Evolutionary conservation across 2,797 vertebrate genomes (phyloP).

Genomic region (Urocyon cinereoargenteus): DNA sequence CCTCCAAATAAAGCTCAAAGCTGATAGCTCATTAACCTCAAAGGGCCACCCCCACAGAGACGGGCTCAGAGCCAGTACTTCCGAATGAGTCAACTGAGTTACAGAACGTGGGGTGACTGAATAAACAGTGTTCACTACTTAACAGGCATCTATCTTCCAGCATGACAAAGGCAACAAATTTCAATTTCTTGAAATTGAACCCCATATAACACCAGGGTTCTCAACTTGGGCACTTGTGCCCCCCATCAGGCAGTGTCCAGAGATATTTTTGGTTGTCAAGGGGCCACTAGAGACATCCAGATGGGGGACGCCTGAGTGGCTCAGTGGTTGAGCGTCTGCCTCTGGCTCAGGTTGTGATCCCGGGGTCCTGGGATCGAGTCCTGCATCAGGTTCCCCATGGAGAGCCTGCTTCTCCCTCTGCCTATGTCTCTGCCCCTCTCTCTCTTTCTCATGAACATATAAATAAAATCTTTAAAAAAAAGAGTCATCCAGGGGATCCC

Average conservation of each 20-base stretch:
- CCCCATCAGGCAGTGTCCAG: rapidly evolving
- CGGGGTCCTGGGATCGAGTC: too few species aligned
- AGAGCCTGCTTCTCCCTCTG: too few species aligned
- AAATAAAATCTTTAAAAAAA: too few species aligned
- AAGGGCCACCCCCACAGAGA: neutral
- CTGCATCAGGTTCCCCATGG: too few species aligned
- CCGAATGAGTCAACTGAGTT: neutral
- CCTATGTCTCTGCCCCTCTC: too few species aligned
- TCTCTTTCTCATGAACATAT: too few species aligned
- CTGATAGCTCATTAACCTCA: neutral
- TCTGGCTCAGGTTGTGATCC: too few species aligned
- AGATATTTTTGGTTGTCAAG: neutral
- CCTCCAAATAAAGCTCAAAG: neutral
- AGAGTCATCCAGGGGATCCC: too few species aligned
- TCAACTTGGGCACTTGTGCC: rapidly evolving
- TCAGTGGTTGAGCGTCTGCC: too few species aligned
- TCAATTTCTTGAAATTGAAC: neutral
- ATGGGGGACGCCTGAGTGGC: too few species aligned
- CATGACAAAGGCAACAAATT: rapidly evolving
- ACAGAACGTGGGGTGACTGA: rapidly evolving
- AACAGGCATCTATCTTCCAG: neutral
- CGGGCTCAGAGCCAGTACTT: neutral
- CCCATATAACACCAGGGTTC: rapidly evolving
- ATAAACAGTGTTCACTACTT: rapidly evolving
- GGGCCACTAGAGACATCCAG: too few species aligned